phyloP scores from a whole-genome alignment of 2,888 invertebrate species.

The Lymantria dispar region DNA sequence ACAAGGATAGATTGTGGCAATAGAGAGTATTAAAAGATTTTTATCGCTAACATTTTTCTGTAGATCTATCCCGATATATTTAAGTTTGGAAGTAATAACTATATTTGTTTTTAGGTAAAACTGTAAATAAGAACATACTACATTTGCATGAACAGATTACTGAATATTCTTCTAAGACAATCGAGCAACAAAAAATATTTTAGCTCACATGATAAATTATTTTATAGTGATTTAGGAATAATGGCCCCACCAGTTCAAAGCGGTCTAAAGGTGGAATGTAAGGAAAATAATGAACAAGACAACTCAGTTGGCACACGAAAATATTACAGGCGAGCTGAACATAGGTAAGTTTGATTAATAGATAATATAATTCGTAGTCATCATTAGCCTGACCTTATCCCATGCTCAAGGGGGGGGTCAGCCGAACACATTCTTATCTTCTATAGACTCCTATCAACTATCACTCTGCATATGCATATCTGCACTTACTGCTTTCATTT shows the following conservation, averaged over 20 bases:
- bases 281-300: constrained; percentile 39
- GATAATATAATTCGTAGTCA: constrained; percentile 2
- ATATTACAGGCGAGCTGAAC: constrained; percentile 70
- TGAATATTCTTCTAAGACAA: constrained; percentile 7
- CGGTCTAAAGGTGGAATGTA: constrained; percentile 47
- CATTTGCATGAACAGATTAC: constrained; percentile 20
- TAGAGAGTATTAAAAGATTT: too few relatives aligned
- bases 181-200: constrained; percentile 12
- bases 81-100: background rate
- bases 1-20: too few relatives aligned
- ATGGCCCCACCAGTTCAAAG: constrained; percentile 9
- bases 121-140: background rate
- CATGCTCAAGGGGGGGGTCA: too few relatives aligned
- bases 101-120: constrained; percentile 12
- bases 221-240: constrained; percentile 12
- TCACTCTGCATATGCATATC: too few relatives aligned
- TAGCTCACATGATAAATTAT: constrained; percentile 22
- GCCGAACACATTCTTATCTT: too few relatives aligned
- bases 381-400: too few relatives aligned
- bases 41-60: too few relatives aligned
- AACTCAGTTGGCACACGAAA: constrained; percentile 46
- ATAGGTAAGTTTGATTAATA: constrained; percentile 53
- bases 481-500: too few relatives aligned
- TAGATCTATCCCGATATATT: too few relatives aligned
- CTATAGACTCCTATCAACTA: too few relatives aligned